Conservation (phyloP, 2,888 invertebrate species). For the Arctia plantaginis region DNA sequence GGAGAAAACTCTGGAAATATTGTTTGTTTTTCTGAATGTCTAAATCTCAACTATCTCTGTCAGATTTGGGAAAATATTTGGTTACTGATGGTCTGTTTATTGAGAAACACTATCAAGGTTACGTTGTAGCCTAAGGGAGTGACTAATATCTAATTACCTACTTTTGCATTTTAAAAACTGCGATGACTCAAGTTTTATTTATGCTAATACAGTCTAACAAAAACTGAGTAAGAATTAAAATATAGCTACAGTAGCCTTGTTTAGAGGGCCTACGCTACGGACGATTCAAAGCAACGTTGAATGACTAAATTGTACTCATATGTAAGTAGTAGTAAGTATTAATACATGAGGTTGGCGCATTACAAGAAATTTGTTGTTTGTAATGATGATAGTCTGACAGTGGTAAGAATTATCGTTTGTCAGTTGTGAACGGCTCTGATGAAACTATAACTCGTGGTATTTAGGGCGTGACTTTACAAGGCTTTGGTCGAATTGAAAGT, state of each 20-base stretch:
- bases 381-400: slow-evolving; percentile 7
- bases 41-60: neutral
- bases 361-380: slow-evolving; percentile 18
- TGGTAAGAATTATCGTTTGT: slow-evolving; percentile 26
- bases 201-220: neutral
- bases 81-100: neutral
- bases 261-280: slow-evolving; percentile 15
- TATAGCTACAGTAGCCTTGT: slow-evolving; percentile 9
- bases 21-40: neutral
- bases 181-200: slow-evolving; percentile 5
- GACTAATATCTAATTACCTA: neutral
- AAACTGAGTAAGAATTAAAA: slow-evolving; percentile 1
- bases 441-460: slow-evolving; percentile 62
- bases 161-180: neutral
- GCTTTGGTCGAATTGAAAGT: slow-evolving; percentile 65
- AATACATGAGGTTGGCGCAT: slow-evolving; percentile 8
- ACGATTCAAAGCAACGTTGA: slow-evolving; percentile 7
- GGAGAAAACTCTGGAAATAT: neutral
- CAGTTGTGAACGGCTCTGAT: slow-evolving; percentile 50
- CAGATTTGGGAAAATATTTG: neutral
- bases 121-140: neutral
- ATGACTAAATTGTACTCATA: slow-evolving; percentile 13
- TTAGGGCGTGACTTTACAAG: slow-evolving; percentile 75
- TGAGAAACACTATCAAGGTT: neutral
- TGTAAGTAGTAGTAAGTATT: neutral